A percentile compares a stretch with the other conserved stretches of the same genome.
Evolutionary conservation across 2,113 vertebrate genomes (phyloP).

Genomic region (Cynoglossus semilaevis): DNA sequence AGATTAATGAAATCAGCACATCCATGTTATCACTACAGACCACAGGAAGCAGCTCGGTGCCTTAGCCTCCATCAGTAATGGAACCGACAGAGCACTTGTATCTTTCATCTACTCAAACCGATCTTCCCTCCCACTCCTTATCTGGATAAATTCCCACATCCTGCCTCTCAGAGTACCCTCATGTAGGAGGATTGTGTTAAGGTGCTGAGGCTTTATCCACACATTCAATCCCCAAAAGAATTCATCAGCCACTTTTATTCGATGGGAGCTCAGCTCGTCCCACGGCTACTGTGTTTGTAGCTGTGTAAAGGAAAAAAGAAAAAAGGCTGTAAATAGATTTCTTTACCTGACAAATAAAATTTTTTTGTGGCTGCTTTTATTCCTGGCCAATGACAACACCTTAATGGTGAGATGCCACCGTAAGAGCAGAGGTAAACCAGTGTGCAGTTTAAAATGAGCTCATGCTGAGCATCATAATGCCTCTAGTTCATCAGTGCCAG

Average conservation of each 20-base stretch:
- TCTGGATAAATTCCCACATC: slow-evolving; percentile 50
- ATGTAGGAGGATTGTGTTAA: slow-evolving; percentile 32
- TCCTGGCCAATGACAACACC: slow-evolving; percentile 4
- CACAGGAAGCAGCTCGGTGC: slow-evolving; percentile 58
- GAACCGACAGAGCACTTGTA: slow-evolving; percentile 53
- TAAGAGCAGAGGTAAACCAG: slow-evolving; percentile 54
- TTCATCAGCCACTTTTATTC: slow-evolving; percentile 51
- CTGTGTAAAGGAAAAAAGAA: too few relatives aligned
- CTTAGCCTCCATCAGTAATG: slow-evolving; percentile 33
- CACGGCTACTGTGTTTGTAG: slow-evolving; percentile 3
- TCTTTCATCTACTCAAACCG: slow-evolving; percentile 72
- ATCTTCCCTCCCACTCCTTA: slow-evolving; percentile 54
- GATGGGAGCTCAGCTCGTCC: slow-evolving; percentile 28
- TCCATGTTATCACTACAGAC: slow-evolving; percentile 43
- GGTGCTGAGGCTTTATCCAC: slow-evolving; percentile 26
- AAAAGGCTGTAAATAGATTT: background rate
- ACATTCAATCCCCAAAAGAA: slow-evolving; percentile 41
- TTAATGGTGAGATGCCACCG: slow-evolving; percentile 52
- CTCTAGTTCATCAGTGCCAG: slow-evolving; percentile 28
- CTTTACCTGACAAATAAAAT: too few relatives aligned
- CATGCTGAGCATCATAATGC: slow-evolving; percentile 31
- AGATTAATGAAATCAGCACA: slow-evolving; percentile 48
- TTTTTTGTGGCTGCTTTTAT: slow-evolving; percentile 7
- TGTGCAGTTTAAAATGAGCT: slow-evolving; percentile 41
- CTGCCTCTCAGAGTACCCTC: slow-evolving; percentile 49